phyloP scores from a whole-genome alignment of 2,113 vertebrate species.

The Reinhardtius hippoglossoides region DNA sequence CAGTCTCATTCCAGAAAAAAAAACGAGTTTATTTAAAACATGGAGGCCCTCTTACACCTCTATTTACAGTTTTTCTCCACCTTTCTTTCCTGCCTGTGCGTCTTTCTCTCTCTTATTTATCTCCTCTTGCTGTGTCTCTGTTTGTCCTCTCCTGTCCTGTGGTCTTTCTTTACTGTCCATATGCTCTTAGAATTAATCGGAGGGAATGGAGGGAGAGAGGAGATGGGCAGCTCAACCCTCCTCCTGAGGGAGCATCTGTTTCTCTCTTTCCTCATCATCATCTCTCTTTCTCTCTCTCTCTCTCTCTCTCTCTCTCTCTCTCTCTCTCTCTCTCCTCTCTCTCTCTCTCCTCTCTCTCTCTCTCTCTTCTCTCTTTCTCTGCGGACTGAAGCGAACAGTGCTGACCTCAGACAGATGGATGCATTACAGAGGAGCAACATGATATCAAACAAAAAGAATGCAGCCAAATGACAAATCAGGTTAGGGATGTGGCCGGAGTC shows the following conservation, averaged over 20 bases:
- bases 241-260: conserved; percentile 82
- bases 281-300: conserved; percentile 28
- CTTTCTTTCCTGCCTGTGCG: conserved; percentile 1
- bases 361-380: conserved; percentile 36
- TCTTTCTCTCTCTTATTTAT: conserved; percentile 1
- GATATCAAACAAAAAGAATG: conserved; percentile 68
- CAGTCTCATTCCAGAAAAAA: conserved; percentile 52
- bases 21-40: conserved; percentile 53
- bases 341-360: conserved; percentile 33
- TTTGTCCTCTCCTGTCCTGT: conserved; percentile 64
- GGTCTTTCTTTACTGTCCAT: conserved; percentile 71
- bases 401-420: conserved; percentile 74
- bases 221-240: conserved; percentile 67
- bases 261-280: conserved; percentile 59
- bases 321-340: conserved; percentile 62
- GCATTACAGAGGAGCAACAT: conserved; percentile 65
- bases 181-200: conserved; percentile 68
- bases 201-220: conserved; percentile 41
- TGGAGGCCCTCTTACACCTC: conserved; percentile 28
- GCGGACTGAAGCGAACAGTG: conserved; percentile 60
- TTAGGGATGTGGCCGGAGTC: conserved; percentile 50
- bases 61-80: conserved; percentile 2
- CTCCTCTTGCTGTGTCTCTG: conserved; percentile 26
- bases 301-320: conserved; percentile 25
- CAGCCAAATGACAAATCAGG: conserved; percentile 61